These are phyloP conservation scores for Drosophila funebris DNA, from an alignment of 1,140 invertebrate species.

Conservation along the genomic window DNA sequence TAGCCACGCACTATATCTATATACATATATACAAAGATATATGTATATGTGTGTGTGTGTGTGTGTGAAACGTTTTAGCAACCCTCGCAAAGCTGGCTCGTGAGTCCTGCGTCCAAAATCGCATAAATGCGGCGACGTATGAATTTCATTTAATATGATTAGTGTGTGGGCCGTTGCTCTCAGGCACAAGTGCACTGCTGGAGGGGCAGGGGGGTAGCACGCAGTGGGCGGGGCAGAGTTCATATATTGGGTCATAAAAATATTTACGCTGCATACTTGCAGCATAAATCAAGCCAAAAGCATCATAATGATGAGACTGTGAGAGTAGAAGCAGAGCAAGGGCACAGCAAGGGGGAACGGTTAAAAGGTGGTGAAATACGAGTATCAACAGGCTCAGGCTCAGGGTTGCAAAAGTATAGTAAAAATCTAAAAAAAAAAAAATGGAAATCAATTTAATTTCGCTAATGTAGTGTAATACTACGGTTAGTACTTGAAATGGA, in stretches of 20 bases:
- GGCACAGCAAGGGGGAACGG: background rate
- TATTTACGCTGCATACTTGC: slow-evolving; percentile 76
- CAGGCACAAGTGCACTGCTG: slow-evolving; percentile 62
- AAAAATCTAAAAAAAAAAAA: slow-evolving; percentile 18
- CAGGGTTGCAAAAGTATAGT: slow-evolving; percentile 30
- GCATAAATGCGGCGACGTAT: slow-evolving; percentile 80
- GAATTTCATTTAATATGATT: slow-evolving; percentile 83
- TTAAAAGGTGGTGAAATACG: slow-evolving; percentile 62
- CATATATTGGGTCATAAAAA: slow-evolving; percentile 71
- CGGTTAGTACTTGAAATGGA: slow-evolving; percentile 57
- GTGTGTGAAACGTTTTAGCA: slow-evolving; percentile 35
- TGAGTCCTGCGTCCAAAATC: slow-evolving; percentile 54
- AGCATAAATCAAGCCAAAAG: slow-evolving; percentile 66
- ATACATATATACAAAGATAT: background rate
- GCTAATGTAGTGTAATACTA: slow-evolving; percentile 79
- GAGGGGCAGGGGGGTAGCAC: background rate
- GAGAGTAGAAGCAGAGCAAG: background rate
- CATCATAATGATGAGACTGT: slow-evolving; percentile 48
- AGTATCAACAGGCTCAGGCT: slow-evolving; percentile 20
- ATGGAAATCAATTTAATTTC: slow-evolving; percentile 76
- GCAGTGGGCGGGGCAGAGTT: background rate
- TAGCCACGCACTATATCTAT: background rate
- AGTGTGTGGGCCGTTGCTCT: slow-evolving; percentile 55
- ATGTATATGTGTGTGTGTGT: background rate
- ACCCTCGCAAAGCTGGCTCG: slow-evolving; percentile 27